These are phyloP conservation scores for Cacoxenus indagator DNA, from an alignment of 2,888 invertebrate genomes.

Conservation along the genomic window DNA sequence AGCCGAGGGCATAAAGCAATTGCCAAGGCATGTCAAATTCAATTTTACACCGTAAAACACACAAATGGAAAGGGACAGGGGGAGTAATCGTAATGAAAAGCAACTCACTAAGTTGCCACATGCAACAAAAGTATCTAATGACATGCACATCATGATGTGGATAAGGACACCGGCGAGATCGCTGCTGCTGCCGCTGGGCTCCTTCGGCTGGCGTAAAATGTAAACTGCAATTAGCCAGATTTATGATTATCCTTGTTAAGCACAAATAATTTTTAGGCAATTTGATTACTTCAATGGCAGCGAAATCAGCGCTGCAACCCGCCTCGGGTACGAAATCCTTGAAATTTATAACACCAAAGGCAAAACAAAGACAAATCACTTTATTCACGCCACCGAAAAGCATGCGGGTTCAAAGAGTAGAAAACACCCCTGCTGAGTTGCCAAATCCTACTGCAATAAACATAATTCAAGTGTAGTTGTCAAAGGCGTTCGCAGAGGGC, in stretches of 20 bases:
- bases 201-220: not conserved
- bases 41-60: conserved; percentile 49
- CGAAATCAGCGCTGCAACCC: conserved; percentile 1
- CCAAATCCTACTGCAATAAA: conserved; percentile 39
- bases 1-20: not conserved
- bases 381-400: conserved; percentile 55
- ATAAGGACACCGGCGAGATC: conserved; percentile 14
- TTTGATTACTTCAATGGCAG: conserved; percentile 49
- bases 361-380: conserved; percentile 64
- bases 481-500: not conserved
- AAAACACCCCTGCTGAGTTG: conserved; percentile 35
- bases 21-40: conserved; percentile 57
- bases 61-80: conserved; percentile 27
- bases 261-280: conserved; percentile 67
- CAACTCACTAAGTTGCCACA: conserved; percentile 32
- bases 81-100: conserved; percentile 16
- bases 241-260: conserved; percentile 69
- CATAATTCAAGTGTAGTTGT: conserved; percentile 24
- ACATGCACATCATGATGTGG: conserved; percentile 23
- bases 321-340: conserved; percentile 35
- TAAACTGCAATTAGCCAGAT: conserved; percentile 68
- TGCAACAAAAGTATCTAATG: conserved; percentile 7
- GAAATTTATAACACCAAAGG: conserved; percentile 60
- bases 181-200: not conserved
- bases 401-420: conserved; percentile 41